phyloP scores from a whole-genome alignment of 1,140 invertebrate species.

The Solenopsis fugax region DNA sequence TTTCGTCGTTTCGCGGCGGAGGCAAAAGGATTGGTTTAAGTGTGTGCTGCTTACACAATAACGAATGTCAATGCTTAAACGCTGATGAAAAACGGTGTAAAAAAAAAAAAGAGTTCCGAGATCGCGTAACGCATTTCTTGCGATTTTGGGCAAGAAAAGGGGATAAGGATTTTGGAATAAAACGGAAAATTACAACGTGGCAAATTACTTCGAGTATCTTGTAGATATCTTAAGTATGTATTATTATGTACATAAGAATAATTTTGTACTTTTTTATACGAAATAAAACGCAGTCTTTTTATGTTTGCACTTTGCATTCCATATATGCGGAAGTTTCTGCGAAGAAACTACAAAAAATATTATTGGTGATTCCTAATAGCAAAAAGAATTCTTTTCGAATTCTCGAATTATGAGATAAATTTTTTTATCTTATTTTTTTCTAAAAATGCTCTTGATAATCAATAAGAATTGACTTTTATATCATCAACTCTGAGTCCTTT shows the following conservation, averaged over 20 bases:
- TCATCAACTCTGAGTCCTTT: too few species aligned
- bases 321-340: background rate
- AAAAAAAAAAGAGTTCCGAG: slow-evolving; percentile 24
- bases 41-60: background rate
- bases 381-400: too few species aligned
- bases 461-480: too few species aligned
- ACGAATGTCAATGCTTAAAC: background rate
- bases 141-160: slow-evolving; percentile 21
- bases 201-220: slow-evolving; percentile 70
- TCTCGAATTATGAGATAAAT: too few species aligned
- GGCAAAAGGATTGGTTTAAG: background rate
- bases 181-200: slow-evolving; percentile 49
- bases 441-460: too few species aligned
- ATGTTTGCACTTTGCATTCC: background rate
- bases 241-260: slow-evolving; percentile 83
- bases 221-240: slow-evolving; percentile 84
- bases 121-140: slow-evolving; percentile 32
- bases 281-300: slow-evolving; percentile 77
- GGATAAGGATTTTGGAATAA: slow-evolving; percentile 43
- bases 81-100: slow-evolving; percentile 13
- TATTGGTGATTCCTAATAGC: background rate
- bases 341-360: background rate
- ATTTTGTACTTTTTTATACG: slow-evolving; percentile 83
- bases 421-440: too few species aligned
- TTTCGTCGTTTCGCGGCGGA: background rate